These are phyloP conservation scores for Catalaphyllia jardinei DNA, from an alignment of 64 coral and sea anemone genomes.

Conservation along the genomic window DNA sequence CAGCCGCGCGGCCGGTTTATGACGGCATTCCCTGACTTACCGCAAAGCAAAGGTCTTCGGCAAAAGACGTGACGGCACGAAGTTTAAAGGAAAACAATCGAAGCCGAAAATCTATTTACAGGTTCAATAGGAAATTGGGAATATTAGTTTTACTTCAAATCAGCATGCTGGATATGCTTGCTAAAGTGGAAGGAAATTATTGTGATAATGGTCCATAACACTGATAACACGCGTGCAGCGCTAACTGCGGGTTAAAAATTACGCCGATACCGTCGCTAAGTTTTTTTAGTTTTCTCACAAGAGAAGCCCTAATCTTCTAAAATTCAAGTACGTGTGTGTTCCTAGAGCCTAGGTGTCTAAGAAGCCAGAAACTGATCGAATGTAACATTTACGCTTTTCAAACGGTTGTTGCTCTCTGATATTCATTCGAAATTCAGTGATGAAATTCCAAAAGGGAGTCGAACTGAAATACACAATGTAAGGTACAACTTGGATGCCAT, in stretches of 20 bases:
- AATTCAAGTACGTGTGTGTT: background rate
- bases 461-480: too few relatives aligned
- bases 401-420: background rate
- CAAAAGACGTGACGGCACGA: constrained; percentile 27
- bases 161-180: constrained; percentile 10
- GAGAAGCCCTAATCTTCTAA: background rate
- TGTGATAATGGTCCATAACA: background rate
- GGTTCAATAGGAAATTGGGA: constrained; percentile 20
- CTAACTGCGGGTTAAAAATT: background rate
- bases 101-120: constrained; percentile 12
- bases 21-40: constrained; percentile 5
- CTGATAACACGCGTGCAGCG: background rate
- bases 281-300: background rate
- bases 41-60: constrained; percentile 17
- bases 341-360: background rate
- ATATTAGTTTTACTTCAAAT: constrained; percentile 22
- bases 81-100: background rate
- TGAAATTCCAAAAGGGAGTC: too few relatives aligned
- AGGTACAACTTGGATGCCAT: too few relatives aligned
- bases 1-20: background rate
- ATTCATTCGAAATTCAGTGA: background rate
- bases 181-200: background rate
- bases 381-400: background rate
- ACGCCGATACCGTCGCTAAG: background rate
- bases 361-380: background rate